Evolutionary conservation across 2,113 vertebrate genomes (phyloP).

Genomic region (Anarhynchus alexandrinus): DNA sequence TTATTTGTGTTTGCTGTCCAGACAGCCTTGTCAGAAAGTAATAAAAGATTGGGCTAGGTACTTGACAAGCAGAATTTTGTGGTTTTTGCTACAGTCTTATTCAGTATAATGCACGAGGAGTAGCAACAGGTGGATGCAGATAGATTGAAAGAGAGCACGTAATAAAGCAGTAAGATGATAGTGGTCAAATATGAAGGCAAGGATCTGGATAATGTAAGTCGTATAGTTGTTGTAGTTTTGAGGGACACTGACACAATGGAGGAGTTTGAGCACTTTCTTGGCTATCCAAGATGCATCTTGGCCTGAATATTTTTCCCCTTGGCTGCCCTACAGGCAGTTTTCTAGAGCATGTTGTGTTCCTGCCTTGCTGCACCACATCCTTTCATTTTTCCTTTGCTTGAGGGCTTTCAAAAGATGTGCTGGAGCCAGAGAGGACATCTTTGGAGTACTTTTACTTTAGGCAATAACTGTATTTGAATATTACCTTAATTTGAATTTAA

Average conservation of each 20-base stretch:
- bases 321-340: background rate
- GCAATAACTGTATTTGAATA: background rate
- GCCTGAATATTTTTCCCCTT: background rate
- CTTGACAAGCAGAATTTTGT: background rate
- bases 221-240: background rate
- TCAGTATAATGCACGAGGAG: background rate
- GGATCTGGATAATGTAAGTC: background rate
- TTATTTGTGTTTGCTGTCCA: background rate
- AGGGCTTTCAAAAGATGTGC: background rate
- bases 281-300: background rate
- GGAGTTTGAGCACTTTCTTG: background rate
- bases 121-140: background rate
- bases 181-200: background rate
- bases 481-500: background rate
- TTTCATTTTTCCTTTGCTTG: background rate
- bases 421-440: background rate
- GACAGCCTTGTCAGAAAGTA: background rate
- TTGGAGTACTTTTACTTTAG: background rate
- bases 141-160: background rate
- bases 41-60: background rate
- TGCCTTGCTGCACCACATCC: background rate
- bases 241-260: background rate
- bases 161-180: background rate
- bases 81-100: background rate
- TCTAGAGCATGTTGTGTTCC: background rate